These are phyloP conservation scores for Dicrurus megarhynchus DNA, from an alignment of 2,113 vertebrate species.

Conservation along the genomic window DNA sequence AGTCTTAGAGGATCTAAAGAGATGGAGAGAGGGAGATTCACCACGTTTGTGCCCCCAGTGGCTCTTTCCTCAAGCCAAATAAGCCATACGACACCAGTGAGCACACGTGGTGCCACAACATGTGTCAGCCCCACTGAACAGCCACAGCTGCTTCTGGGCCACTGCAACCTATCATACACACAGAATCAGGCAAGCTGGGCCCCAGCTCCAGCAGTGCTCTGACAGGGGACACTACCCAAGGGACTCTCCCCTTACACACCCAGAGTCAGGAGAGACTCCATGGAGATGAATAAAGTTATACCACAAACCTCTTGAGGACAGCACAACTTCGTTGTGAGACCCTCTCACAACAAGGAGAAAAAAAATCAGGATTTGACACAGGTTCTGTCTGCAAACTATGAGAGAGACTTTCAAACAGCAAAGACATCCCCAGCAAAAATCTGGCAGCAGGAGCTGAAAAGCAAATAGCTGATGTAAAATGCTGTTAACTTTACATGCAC, in stretches of 20 bases:
- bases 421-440: neutral
- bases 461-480: neutral
- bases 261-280: neutral
- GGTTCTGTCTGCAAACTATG: neutral
- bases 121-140: neutral
- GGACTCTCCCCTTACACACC: neutral
- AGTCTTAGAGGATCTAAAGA: neutral
- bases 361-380: neutral
- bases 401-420: neutral
- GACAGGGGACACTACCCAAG: neutral
- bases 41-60: neutral
- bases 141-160: neutral
- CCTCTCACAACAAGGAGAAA: neutral
- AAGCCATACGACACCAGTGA: accelerated
- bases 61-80: neutral
- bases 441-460: neutral
- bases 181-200: neutral
- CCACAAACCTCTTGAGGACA: neutral
- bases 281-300: neutral
- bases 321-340: neutral
- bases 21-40: neutral
- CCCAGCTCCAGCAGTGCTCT: neutral
- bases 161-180: neutral
- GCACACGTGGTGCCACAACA: neutral
- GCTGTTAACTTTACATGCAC: neutral